Conservation (phyloP, 1,140 invertebrate species). For the Drosophila leontia region DNA sequence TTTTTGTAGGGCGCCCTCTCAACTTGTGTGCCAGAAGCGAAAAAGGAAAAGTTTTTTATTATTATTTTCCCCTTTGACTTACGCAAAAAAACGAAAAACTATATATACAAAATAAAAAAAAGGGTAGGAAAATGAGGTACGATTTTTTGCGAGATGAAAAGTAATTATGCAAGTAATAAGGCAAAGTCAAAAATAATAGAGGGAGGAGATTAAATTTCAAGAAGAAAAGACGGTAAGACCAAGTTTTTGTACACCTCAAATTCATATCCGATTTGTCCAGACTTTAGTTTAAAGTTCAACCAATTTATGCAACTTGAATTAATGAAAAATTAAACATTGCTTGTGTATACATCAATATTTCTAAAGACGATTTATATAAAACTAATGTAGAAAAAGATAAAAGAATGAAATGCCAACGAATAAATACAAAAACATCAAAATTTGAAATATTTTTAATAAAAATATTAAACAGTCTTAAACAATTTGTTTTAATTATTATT, state of each 20-base stretch:
- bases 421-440: no score
- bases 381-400: no score
- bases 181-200: slow-evolving; percentile 27
- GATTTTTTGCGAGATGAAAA: slow-evolving; percentile 25
- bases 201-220: slow-evolving; percentile 4
- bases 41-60: slow-evolving; percentile 57
- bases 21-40: slow-evolving; percentile 32
- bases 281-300: slow-evolving; percentile 1
- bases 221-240: neutral
- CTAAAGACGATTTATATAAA: no score
- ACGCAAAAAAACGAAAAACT: slow-evolving; percentile 8
- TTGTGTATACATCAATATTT: neutral
- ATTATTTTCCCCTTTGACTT: slow-evolving; percentile 29
- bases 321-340: neutral
- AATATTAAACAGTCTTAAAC: no score
- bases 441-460: no score
- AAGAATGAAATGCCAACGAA: no score
- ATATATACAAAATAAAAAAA: neutral
- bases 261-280: neutral
- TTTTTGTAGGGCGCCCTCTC: slow-evolving; percentile 49
- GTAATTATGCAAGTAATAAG: slow-evolving; percentile 54
- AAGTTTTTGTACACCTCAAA: slow-evolving; percentile 1
- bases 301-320: neutral
- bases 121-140: slow-evolving; percentile 23
- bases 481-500: no score